Evolutionary conservation across 2,888 invertebrate genomes (phyloP).

Genomic region (Zaprionus bogoriensis): DNA sequence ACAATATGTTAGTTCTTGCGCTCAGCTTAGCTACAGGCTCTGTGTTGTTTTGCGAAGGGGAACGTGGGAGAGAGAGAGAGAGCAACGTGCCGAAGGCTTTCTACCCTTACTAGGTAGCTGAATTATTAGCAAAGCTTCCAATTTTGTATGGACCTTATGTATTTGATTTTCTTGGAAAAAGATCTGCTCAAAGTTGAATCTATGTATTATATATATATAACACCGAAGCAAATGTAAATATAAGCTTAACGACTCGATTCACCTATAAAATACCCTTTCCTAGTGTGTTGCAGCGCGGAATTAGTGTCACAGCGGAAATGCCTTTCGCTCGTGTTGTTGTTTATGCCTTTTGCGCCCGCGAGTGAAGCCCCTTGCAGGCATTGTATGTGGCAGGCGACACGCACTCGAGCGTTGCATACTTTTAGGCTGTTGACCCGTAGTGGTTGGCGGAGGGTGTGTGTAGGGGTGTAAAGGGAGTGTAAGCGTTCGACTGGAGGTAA

Average conservation of each 20-base stretch:
- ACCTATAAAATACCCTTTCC: neutral
- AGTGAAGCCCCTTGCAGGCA: conserved; percentile 39
- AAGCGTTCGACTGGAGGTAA: conserved; percentile 12
- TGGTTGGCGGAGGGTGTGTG: neutral
- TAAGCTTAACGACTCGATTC: too few relatives aligned
- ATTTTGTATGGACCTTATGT: too few relatives aligned
- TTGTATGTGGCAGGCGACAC: conserved; percentile 48
- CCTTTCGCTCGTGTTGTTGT: neutral
- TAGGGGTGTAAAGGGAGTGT: neutral
- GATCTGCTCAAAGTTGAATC: too few relatives aligned
- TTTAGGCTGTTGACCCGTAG: conserved; percentile 76
- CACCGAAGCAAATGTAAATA: too few relatives aligned
- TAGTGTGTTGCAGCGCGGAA: neutral
- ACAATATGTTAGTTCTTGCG: conserved; percentile 17
- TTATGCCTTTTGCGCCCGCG: neutral
- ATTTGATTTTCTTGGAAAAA: too few relatives aligned
- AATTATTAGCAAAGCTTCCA: too few relatives aligned
- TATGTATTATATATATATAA: too few relatives aligned
- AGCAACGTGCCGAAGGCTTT: too few relatives aligned
- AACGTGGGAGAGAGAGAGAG: too few relatives aligned
- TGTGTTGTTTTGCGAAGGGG: neutral
- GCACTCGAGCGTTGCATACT: conserved; percentile 66
- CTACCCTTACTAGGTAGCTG: too few relatives aligned
- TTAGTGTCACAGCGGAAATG: conserved; percentile 2
- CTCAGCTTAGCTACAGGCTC: neutral